Base-by-base conservation (phyloP, 2,888 invertebrate genomes). In the Acleris emargana region DNA sequence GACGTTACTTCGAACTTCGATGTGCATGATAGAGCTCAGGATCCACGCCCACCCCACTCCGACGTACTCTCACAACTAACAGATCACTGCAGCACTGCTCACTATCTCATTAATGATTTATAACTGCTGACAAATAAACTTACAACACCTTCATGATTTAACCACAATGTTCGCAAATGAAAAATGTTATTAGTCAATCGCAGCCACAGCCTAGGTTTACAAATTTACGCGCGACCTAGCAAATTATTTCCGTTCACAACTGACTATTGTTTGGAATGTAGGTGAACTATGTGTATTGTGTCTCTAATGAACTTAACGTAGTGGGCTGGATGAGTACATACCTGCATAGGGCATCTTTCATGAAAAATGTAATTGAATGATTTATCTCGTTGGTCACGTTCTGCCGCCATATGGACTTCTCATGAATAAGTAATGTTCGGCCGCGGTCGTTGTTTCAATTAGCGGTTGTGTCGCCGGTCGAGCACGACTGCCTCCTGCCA, bases 401-500 rank as follows among this genome's bases (percentile, higher is more conserved):
- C 83, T 82, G 74, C 83, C 81, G 86, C 87, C 91, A 87, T 91
- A 88, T 91, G 89, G 89, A 89, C 83, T 86, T 82, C 90, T 90
- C 92, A 92, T 92, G 92, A 92, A 92, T 92, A 91, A 91, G 85
- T 91, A 87, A 91, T 91, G 88, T 81, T 82, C 79, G 82, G 83
- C 84, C 83, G 84, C 87, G 88, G 86, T 89, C 90, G 89, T 89
- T 90, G 92, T 91, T 91, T 91, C 91, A 91, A 92, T 92, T 91
- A 91, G 92, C 87, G 89, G 89, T 88, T 84, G 83, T 87, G 89
- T 89, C 88, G 85, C 83, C 84, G 84, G 83, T 81, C 83, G 79
- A 78, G 77, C 83, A 81, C 82, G 84, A 79, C 82, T 80, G 80
- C 82, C 83, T 78, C 80, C 82, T 77, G 76, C 71, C 69, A 68